Conservation (phyloP, 2,113 vertebrate species). For the Anser brachyrhynchus region DNA sequence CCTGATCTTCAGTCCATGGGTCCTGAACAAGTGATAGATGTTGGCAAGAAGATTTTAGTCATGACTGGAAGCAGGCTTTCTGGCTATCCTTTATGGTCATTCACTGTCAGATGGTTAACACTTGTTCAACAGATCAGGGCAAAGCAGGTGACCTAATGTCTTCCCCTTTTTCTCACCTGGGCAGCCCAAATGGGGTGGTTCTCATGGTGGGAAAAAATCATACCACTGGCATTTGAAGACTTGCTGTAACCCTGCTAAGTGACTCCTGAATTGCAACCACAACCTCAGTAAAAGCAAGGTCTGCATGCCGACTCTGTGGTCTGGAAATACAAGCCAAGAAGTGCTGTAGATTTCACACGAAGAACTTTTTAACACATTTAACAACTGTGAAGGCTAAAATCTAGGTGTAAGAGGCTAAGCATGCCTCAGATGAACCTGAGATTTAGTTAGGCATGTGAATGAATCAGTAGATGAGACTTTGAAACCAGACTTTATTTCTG, state of each 20-base stretch:
- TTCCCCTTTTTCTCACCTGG: not conserved
- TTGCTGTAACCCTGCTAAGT: not conserved
- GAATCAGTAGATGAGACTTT: conserved; percentile 18
- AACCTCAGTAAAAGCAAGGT: not conserved
- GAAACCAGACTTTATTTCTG: conserved; percentile 30
- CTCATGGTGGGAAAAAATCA: not conserved
- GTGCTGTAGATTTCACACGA: conserved; percentile 1
- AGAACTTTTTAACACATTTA: not conserved
- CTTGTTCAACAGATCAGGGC: not conserved
- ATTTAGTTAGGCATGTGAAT: conserved; percentile 7
- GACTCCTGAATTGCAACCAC: not conserved
- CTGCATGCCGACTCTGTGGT: not conserved
- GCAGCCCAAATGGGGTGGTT: not conserved
- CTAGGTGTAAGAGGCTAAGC: not conserved
- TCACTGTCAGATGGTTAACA: not conserved
- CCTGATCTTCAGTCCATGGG: not conserved
- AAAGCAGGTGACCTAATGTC: not conserved
- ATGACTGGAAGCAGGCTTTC: not conserved
- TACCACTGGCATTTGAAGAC: not conserved
- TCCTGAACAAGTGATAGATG: not conserved
- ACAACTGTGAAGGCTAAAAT: not conserved
- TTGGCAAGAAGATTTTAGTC: not conserved
- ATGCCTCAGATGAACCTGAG: not conserved
- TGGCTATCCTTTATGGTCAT: not conserved
- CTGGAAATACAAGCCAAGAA: not conserved